A percentile compares a stretch with the other conserved stretches of the same genome.
phyloP scores from a whole-genome alignment of 2,888 invertebrate species.

The Pherbina coryleti region DNA sequence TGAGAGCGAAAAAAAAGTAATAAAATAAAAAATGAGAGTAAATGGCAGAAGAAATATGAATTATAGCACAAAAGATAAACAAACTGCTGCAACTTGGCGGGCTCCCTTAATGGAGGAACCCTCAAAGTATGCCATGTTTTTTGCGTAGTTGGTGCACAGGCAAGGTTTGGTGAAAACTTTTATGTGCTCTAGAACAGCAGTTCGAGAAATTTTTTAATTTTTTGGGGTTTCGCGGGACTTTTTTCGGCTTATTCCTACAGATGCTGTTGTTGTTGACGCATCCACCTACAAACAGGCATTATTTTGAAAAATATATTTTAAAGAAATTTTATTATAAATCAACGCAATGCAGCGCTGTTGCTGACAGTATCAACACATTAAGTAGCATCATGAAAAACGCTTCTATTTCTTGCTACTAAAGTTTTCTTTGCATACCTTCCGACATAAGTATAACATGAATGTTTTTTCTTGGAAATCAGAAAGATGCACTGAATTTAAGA shows the following conservation, averaged over 20 bases:
- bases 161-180: not conserved
- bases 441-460: conserved; percentile 63
- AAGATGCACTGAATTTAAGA: not conserved
- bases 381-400: conserved; percentile 53
- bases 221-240: not conserved
- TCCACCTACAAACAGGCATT: conserved; percentile 41
- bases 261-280: not conserved
- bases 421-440: conserved; percentile 42
- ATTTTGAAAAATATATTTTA: conserved; percentile 64
- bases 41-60: conserved; percentile 9
- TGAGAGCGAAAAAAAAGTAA: not conserved
- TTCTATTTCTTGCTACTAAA: not conserved
- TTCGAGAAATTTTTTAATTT: not conserved
- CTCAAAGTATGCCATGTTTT: conserved; percentile 18
- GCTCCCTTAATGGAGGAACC: not conserved
- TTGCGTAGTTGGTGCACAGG: not conserved
- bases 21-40: not conserved
- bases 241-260: conserved; percentile 46
- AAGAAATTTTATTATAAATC: conserved; percentile 65
- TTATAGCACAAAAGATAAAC: conserved; percentile 22
- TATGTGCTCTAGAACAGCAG: not conserved
- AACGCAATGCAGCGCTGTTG: conserved; percentile 63
- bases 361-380: conserved; percentile 65
- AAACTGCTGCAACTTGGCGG: not conserved
- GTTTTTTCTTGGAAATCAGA: conserved; percentile 52